Evolutionary conservation across 2,888 invertebrate species (phyloP).

Genomic region (Stenurella melanura): DNA sequence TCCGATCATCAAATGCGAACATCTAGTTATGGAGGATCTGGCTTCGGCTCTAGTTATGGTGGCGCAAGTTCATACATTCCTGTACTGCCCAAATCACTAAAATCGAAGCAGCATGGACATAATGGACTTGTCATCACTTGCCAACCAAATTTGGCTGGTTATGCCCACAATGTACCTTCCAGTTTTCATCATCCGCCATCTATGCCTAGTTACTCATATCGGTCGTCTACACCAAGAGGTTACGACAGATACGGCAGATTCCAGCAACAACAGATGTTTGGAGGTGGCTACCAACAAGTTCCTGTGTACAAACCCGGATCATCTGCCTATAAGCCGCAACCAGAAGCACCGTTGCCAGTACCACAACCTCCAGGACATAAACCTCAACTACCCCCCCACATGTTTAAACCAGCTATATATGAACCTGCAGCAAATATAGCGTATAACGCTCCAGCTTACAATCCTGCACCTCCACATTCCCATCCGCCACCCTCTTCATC

Average conservation of each 20-base stretch:
- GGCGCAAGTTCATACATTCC: constrained; percentile 31
- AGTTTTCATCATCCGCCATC: constrained; percentile 40
- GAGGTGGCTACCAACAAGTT: constrained; percentile 40
- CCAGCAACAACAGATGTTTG: constrained; percentile 43
- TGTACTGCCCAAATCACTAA: constrained; percentile 46
- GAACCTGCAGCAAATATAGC: background rate
- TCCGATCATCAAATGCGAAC: constrained; percentile 29
- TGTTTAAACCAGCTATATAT: background rate
- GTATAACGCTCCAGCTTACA: constrained; percentile 1
- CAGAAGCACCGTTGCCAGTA: constrained; percentile 14
- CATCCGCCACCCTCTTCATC: constrained; percentile 46
- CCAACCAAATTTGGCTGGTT: constrained; percentile 71
- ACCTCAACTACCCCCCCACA: constrained; percentile 2
- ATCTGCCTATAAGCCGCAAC: background rate
- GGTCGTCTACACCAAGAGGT: constrained; percentile 49
- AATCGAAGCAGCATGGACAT: constrained; percentile 57
- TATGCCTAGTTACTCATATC: constrained; percentile 42
- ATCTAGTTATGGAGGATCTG: constrained; percentile 25
- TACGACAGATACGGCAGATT: constrained; percentile 47
- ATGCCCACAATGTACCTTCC: constrained; percentile 61
- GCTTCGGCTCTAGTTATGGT: constrained; percentile 39
- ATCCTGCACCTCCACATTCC: constrained; percentile 47
- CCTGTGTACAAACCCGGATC: constrained; percentile 20
- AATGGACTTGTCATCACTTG: constrained; percentile 72
- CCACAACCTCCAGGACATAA: constrained; percentile 48